A percentile compares a stretch with the other conserved stretches of the same genome.
Conservation (phyloP, 2,797 vertebrate species). For the Florisuga fusca region DNA sequence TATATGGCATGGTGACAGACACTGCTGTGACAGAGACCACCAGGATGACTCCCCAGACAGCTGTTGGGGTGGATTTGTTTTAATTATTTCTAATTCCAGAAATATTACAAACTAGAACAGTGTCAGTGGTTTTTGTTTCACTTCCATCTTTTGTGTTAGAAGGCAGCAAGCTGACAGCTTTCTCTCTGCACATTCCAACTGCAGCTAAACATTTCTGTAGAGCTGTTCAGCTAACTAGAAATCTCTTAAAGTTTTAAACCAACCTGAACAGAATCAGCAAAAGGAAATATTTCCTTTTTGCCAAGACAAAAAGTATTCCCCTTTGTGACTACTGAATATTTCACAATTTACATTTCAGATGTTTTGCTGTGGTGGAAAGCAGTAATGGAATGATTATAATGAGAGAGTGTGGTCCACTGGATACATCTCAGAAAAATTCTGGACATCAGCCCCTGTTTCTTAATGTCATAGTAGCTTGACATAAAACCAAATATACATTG, state of each 20-base stretch:
- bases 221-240: conserved; percentile 1
- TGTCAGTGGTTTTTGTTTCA: conserved; percentile 62
- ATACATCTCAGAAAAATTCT: conserved; percentile 46
- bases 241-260: not conserved
- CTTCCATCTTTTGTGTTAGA: conserved; percentile 2
- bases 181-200: not conserved
- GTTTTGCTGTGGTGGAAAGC: conserved; percentile 57
- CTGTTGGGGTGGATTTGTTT: conserved; percentile 79
- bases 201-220: conserved; percentile 36
- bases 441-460: conserved; percentile 58
- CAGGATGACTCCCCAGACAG: conserved; percentile 87
- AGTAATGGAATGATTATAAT: conserved; percentile 57
- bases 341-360: conserved; percentile 50
- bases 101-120: conserved; percentile 66
- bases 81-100: conserved; percentile 77
- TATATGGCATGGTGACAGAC: conserved; percentile 74
- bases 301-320: not conserved
- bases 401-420: conserved; percentile 33
- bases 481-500: conserved; percentile 45
- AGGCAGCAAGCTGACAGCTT: conserved; percentile 52
- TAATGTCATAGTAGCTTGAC: conserved; percentile 49
- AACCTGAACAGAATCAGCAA: not conserved
- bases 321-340: conserved; percentile 38
- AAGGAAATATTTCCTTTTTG: conserved; percentile 34
- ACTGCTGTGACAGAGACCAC: conserved; percentile 84